Conservation (phyloP, 2,113 vertebrate genomes). For the Boleophthalmus pectinirostris region DNA sequence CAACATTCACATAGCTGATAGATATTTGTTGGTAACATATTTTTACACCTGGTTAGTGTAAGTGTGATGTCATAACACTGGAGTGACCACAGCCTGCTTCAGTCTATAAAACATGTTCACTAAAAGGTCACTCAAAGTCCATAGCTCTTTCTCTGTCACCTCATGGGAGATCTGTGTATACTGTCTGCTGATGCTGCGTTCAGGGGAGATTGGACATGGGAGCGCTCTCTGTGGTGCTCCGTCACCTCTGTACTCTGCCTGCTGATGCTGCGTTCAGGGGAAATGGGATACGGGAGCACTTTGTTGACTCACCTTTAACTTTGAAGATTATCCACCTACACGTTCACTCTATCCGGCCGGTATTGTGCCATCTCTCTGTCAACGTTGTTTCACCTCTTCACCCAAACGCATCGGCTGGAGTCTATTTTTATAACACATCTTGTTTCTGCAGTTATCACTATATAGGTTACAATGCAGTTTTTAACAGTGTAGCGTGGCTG, state of each 20-base stretch:
- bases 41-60: background rate
- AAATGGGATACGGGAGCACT: slow-evolving; percentile 42
- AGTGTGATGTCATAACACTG: background rate
- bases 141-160: background rate
- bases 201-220: background rate
- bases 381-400: background rate
- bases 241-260: slow-evolving; percentile 39
- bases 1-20: too few species aligned
- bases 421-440: background rate
- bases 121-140: background rate
- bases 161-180: background rate
- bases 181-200: background rate
- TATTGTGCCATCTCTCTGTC: background rate
- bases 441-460: background rate
- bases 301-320: slow-evolving; percentile 39
- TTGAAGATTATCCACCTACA: slow-evolving; percentile 61
- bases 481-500: too few species aligned
- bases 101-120: background rate
- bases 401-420: background rate
- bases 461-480: background rate
- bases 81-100: background rate
- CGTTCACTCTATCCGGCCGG: background rate
- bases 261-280: slow-evolving; percentile 65
- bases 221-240: slow-evolving; percentile 20
- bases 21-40: too few species aligned